Conservation (phyloP, 1,140 invertebrate species). For the Drosophila mauritiana region DNA sequence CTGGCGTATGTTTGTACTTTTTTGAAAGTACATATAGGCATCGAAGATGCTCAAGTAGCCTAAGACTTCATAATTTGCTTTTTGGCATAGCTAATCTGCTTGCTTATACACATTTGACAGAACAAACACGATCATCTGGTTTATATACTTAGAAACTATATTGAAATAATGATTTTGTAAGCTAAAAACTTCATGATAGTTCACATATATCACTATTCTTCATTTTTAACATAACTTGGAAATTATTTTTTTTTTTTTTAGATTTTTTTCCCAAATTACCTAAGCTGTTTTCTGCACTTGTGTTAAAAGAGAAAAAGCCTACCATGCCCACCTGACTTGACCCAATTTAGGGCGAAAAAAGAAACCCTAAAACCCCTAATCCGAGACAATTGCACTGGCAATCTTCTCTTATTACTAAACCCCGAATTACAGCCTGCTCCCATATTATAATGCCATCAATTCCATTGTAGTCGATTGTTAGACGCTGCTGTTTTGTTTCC, state of each 20-base stretch:
- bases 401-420: slow-evolving; percentile 44
- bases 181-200: background rate
- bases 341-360: slow-evolving; percentile 35
- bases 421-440: slow-evolving; percentile 43
- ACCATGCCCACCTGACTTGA: slow-evolving; percentile 31
- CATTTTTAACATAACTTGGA: background rate
- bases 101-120: slow-evolving; percentile 14
- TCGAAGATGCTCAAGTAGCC: slow-evolving; percentile 3
- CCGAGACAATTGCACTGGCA: slow-evolving; percentile 31
- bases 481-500: slow-evolving; percentile 43
- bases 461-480: slow-evolving; percentile 47
- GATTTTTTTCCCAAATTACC: background rate
- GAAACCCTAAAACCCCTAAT: slow-evolving; percentile 29
- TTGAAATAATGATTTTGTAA: background rate
- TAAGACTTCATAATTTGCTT: background rate
- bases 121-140: too few relatives aligned
- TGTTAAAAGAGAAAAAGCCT: slow-evolving; percentile 4
- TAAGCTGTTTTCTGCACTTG: background rate
- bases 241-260: background rate
- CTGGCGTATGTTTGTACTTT: background rate
- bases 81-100: slow-evolving; percentile 16
- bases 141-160: background rate
- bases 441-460: slow-evolving; percentile 55
- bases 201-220: background rate
- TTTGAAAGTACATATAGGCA: slow-evolving; percentile 1